A percentile compares a stretch with the other conserved stretches of the same genome.
Conservation (phyloP, 2,888 invertebrate genomes). For the Parthenolecanium corni region DNA sequence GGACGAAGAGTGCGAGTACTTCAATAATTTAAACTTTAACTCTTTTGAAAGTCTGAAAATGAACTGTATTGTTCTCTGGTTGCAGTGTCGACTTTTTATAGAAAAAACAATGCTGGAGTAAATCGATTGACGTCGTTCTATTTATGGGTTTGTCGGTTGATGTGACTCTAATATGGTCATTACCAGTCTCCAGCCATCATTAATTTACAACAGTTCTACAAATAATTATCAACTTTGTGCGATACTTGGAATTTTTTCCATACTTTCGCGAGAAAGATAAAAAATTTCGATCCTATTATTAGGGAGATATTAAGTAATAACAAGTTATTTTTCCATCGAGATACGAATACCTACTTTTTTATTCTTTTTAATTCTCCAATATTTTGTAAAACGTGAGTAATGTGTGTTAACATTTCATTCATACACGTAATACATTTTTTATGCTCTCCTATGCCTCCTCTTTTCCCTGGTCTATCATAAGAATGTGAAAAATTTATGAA, state of each 20-base stretch:
- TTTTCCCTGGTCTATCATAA: no score
- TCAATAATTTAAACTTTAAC: no score
- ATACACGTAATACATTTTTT: no score
- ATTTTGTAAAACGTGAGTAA: no score
- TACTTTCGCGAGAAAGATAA: not conserved
- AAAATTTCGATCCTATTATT: not conserved
- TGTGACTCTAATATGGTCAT: constrained; percentile 24
- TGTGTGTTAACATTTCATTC: no score
- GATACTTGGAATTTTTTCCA: constrained; percentile 11
- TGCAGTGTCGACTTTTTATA: not conserved
- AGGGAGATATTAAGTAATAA: not conserved
- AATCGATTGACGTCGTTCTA: constrained; percentile 17
- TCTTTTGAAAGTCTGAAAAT: no score
- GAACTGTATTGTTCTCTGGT: no score
- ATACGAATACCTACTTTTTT: no score
- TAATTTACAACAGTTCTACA: constrained; percentile 21
- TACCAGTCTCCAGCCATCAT: constrained; percentile 16
- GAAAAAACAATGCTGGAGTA: constrained; percentile 1
- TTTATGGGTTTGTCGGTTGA: constrained; percentile 22
- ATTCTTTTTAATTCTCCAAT: no score
- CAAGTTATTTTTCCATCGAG: not conserved
- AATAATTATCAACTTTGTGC: constrained; percentile 1
- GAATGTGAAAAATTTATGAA: no score
- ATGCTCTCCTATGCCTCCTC: no score
- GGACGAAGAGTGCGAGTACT: no score